phyloP scores from a whole-genome alignment of 1,140 invertebrate genomes.

The Lasaia peninsularis region DNA sequence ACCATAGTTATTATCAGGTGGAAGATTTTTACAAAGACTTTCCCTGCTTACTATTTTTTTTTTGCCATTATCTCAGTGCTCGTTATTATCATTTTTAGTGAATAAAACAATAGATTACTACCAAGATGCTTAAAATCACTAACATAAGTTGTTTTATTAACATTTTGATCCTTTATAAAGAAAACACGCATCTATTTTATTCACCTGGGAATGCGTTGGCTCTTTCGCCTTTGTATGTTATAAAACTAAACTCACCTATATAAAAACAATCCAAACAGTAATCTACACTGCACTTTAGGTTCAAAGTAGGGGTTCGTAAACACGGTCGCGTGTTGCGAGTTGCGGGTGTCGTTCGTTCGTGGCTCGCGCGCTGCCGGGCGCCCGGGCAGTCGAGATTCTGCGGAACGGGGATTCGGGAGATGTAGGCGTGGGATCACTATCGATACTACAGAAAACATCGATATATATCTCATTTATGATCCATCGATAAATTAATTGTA shows the following conservation, averaged over 20 bases:
- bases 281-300: conserved; percentile 31
- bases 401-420: conserved; percentile 26
- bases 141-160: too few relatives aligned
- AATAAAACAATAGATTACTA: too few relatives aligned
- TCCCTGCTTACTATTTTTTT: too few relatives aligned
- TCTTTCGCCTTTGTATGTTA: too few relatives aligned
- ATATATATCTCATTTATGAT: background rate
- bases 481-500: too few relatives aligned
- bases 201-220: background rate
- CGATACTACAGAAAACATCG: background rate
- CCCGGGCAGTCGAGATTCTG: conserved; percentile 47
- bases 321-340: conserved; percentile 44
- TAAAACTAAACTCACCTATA: conserved; percentile 32
- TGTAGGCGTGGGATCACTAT: conserved; percentile 30
- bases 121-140: too few relatives aligned
- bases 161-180: too few relatives aligned
- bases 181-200: background rate
- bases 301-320: conserved; percentile 47
- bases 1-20: too few relatives aligned
- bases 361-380: conserved; percentile 52
- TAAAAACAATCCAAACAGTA: conserved; percentile 42
- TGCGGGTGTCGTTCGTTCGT: conserved; percentile 63
- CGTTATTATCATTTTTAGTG: too few relatives aligned
- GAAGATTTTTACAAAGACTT: too few relatives aligned
- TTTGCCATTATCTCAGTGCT: too few relatives aligned